A percentile compares a stretch with the other conserved stretches of the same genome.
Evolutionary conservation across 2,797 vertebrate species (phyloP).

Genomic region (Distichodus sexfasciatus): DNA sequence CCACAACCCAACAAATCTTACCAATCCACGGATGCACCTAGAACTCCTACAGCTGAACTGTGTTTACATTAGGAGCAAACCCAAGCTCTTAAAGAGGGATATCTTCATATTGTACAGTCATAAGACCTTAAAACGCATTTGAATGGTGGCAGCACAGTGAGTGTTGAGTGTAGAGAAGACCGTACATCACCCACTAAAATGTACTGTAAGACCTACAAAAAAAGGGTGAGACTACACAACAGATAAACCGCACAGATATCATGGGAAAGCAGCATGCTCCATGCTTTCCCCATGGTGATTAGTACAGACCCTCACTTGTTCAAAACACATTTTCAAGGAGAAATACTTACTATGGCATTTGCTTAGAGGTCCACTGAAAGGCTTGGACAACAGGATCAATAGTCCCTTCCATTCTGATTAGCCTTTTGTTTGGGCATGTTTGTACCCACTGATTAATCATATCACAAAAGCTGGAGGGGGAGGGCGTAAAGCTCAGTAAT

Average conservation of each 20-base stretch:
- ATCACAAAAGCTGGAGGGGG: constrained; percentile 85
- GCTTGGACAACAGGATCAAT: constrained; percentile 94
- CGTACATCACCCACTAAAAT: constrained; percentile 5
- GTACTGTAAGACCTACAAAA: background rate
- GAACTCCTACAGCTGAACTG: too few relatives aligned
- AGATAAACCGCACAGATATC: constrained; percentile 33
- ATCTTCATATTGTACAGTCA: too few relatives aligned
- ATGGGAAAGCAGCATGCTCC: constrained; percentile 52
- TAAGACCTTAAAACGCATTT: too few relatives aligned
- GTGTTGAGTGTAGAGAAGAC: background rate
- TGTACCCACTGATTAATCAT: constrained; percentile 95
- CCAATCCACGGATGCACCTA: too few relatives aligned
- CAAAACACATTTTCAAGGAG: constrained; percentile 69
- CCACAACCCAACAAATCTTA: too few relatives aligned
- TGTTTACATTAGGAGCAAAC: too few relatives aligned
- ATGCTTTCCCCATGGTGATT: constrained; percentile 47
- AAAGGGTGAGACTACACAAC: background rate
- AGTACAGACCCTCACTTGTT: constrained; percentile 42
- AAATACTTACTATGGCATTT: constrained; percentile 97
- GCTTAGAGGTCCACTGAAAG: constrained; percentile 93
- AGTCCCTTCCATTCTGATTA: constrained; percentile 91
- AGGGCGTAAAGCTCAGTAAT: constrained; percentile 67
- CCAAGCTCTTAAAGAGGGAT: too few relatives aligned
- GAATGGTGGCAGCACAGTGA: background rate
- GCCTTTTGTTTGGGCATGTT: constrained; percentile 75